A percentile compares a stretch with the other conserved stretches of the same genome.
phyloP scores from a whole-genome alignment of 2,797 vertebrate genomes.

The Periparus ater region DNA sequence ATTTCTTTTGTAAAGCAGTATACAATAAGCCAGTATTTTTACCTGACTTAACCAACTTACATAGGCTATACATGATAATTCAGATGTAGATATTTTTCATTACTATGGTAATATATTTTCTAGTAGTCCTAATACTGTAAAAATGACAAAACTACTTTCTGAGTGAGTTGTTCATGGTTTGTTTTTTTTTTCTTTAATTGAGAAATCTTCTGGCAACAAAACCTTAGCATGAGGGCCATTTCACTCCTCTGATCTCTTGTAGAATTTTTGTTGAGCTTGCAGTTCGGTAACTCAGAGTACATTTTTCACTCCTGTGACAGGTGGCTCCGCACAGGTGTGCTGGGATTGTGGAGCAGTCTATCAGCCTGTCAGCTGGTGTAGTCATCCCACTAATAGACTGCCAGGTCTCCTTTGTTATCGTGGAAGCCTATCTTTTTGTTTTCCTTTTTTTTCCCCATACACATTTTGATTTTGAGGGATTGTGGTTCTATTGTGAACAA shows the following conservation, averaged over 20 bases:
- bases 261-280: not conserved
- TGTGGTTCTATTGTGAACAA: constrained; percentile 22
- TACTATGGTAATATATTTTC: not conserved
- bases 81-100: not conserved
- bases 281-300: not conserved
- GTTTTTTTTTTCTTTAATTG: not conserved
- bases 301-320: constrained; percentile 27
- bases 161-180: accelerated
- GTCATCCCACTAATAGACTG: constrained; percentile 35
- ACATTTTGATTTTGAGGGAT: not conserved
- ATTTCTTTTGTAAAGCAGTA: not conserved
- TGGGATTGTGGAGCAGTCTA: constrained; percentile 9
- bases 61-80: not conserved
- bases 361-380: constrained; percentile 45
- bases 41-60: not conserved
- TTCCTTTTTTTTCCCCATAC: accelerated
- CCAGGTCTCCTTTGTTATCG: not conserved
- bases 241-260: not conserved
- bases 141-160: not conserved
- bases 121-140: not conserved
- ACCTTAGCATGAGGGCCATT: not conserved
- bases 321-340: constrained; percentile 30
- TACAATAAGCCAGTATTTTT: not conserved
- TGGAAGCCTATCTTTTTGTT: not conserved
- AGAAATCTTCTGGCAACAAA: not conserved